Conservation (phyloP, 2,888 invertebrate species). For the Spodoptera picta region DNA sequence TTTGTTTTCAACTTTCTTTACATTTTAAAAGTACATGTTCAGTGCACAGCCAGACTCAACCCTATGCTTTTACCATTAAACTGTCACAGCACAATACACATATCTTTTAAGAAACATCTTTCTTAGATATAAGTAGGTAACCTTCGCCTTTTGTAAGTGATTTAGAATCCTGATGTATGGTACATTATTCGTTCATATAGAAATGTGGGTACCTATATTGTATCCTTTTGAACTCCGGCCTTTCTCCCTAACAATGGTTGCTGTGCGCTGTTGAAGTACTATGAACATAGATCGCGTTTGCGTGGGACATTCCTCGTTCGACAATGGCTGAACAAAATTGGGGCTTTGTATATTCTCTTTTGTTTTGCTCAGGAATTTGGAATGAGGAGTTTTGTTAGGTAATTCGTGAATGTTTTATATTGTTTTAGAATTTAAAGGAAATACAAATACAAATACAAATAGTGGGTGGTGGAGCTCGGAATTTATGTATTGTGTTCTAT, state of each 20-base stretch:
- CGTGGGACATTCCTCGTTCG: constrained; percentile 40
- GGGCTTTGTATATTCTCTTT: constrained; percentile 40
- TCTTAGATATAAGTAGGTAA: constrained; percentile 30
- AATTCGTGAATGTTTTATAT: constrained; percentile 15
- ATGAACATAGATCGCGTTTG: constrained; percentile 29
- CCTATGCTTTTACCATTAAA: constrained; percentile 20
- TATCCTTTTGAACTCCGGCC: constrained; percentile 58
- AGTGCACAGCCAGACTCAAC: too few species aligned
- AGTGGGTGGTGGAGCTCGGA: too few species aligned
- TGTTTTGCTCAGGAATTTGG: constrained; percentile 25
- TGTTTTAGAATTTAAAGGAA: not conserved
- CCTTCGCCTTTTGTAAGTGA: constrained; percentile 50
- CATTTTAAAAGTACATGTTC: too few species aligned
- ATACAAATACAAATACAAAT: not conserved
- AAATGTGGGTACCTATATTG: constrained; percentile 50
- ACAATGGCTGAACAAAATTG: constrained; percentile 48
- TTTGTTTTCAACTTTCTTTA: too few species aligned
- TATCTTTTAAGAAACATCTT: constrained; percentile 37
- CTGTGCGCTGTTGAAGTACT: constrained; percentile 40
- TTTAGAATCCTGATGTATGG: constrained; percentile 42
- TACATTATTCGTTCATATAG: constrained; percentile 46
- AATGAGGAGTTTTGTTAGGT: constrained; percentile 1
- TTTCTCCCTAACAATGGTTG: constrained; percentile 55
- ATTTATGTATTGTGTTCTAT: too few species aligned
- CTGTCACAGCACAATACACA: constrained; percentile 19